Conservation (phyloP, 2,888 invertebrate genomes). For the Andrena bucephala region DNA sequence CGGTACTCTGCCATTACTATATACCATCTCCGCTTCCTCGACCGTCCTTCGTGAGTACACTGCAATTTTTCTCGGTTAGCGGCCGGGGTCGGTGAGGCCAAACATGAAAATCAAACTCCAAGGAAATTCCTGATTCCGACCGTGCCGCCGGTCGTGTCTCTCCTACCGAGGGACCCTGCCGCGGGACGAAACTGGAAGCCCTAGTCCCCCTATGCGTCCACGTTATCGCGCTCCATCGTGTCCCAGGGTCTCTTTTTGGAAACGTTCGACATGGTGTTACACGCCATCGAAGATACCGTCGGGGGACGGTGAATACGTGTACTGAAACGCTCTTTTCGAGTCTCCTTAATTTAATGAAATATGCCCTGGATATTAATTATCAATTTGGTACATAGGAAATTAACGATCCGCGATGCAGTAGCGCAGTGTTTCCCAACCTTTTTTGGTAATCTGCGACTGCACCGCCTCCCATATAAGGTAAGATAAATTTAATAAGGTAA, state of each 20-base stretch:
- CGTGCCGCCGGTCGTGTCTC: neutral
- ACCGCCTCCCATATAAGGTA: too few species aligned
- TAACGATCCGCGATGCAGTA: too few species aligned
- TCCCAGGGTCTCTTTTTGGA: neutral
- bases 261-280: neutral
- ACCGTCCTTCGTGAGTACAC: constrained; percentile 64
- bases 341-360: too few species aligned
- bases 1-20: constrained; percentile 50
- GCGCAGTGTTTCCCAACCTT: too few species aligned
- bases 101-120: constrained; percentile 58
- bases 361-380: too few species aligned
- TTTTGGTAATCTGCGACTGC: too few species aligned
- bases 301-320: too few species aligned
- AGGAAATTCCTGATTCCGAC: constrained; percentile 47
- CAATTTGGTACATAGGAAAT: too few species aligned
- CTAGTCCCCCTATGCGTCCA: neutral
- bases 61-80: constrained; percentile 69
- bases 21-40: constrained; percentile 57
- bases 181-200: neutral
- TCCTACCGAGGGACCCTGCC: neutral
- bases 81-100: constrained; percentile 39
- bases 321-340: too few species aligned
- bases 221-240: neutral
- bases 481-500: too few species aligned
- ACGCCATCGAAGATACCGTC: neutral